Conservation (phyloP, 2,797 vertebrate genomes). For the Eremophila alpestris region DNA sequence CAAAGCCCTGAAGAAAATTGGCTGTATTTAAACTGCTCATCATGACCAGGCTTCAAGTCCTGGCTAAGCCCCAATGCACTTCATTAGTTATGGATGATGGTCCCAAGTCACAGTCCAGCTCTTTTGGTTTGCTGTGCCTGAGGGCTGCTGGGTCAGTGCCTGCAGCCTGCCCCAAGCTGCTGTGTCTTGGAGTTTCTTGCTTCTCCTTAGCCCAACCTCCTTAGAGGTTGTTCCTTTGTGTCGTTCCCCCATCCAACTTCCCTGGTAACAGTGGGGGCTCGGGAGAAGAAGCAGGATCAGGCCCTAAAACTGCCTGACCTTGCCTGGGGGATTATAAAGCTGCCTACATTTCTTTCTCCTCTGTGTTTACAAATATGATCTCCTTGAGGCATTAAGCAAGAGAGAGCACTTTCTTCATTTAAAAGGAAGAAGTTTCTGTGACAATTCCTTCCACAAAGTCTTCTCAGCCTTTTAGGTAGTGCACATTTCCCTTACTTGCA, state of each 20-base stretch:
- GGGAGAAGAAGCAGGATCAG: neutral
- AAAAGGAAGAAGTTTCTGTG: neutral
- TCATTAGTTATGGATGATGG: neutral
- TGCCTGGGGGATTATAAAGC: neutral
- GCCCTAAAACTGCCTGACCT: neutral
- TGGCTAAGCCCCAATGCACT: neutral
- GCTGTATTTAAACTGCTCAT: neutral
- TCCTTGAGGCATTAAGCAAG: neutral
- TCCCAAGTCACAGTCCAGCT: neutral
- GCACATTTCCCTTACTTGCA: neutral
- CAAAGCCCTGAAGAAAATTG: neutral
- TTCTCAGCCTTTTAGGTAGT: neutral
- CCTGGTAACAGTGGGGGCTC: neutral
- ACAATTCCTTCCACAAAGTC: neutral
- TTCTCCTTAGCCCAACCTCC: neutral
- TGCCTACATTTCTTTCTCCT: neutral
- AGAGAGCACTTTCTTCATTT: neutral
- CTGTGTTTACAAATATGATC: neutral
- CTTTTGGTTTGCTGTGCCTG: neutral
- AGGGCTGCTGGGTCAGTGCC: neutral
- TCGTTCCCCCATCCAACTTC: rapidly evolving
- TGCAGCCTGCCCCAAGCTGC: rapidly evolving
- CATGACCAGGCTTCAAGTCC: neutral
- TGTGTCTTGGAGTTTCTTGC: rapidly evolving
- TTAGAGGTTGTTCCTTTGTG: neutral